Conservation (phyloP, 2,888 invertebrate species). For the Muschampia plurimacula region DNA sequence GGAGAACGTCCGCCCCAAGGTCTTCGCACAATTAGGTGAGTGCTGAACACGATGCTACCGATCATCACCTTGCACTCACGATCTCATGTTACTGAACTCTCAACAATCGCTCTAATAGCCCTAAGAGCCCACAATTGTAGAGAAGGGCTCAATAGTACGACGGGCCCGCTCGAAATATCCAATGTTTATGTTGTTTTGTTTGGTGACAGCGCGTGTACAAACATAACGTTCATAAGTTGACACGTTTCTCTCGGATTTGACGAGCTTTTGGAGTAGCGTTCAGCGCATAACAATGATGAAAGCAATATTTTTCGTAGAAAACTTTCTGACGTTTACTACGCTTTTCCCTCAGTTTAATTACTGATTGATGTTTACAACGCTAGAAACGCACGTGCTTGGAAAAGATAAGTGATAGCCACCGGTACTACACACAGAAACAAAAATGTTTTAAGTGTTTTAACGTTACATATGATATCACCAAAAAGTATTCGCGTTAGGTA, state of each 20-base stretch:
- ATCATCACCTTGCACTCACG: constrained; percentile 58
- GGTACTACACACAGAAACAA: background rate
- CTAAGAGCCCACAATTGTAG: constrained; percentile 46
- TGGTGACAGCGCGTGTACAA: constrained; percentile 75
- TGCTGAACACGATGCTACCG: constrained; percentile 43
- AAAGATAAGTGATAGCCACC: background rate
- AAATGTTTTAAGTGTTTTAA: constrained; percentile 11
- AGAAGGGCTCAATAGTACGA: constrained; percentile 30
- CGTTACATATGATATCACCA: background rate
- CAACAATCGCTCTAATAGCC: constrained; percentile 68
- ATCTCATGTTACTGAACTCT: constrained; percentile 63
- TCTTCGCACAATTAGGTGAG: constrained; percentile 97
- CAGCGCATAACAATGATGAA: background rate
- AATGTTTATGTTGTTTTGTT: constrained; percentile 79
- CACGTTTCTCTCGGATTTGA: constrained; percentile 22
- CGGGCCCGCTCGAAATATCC: constrained; percentile 41
- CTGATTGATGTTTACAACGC: background rate
- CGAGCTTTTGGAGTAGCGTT: background rate
- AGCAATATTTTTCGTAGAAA: background rate
- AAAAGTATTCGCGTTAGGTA: constrained; percentile 8
- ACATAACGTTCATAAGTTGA: constrained; percentile 66
- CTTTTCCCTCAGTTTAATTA: background rate
- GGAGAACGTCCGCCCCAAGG: constrained; percentile 96
- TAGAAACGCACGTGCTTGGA: background rate
- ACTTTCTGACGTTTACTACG: background rate